phyloP scores from a whole-genome alignment of 2,113 vertebrate genomes.

The Rhinogobius similis region DNA sequence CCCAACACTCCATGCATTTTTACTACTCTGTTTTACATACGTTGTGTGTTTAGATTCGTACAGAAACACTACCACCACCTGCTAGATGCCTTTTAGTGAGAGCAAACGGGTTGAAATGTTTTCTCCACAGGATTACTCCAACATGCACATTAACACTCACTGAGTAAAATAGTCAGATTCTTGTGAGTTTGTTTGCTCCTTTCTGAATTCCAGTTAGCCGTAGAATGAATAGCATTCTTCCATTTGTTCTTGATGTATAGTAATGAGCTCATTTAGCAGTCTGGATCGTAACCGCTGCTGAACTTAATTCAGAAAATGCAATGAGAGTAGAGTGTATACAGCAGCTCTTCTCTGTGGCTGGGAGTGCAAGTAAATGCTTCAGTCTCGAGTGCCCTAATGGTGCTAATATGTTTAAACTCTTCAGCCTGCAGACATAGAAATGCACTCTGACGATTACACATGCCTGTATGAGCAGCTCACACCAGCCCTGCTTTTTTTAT shows the following conservation, averaged over 20 bases:
- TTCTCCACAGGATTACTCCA: background rate
- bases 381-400: constrained; percentile 35
- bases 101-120: background rate
- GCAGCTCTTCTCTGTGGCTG: constrained; percentile 19
- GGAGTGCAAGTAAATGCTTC: constrained; percentile 14
- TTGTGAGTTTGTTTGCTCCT: background rate
- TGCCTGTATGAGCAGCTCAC: constrained; percentile 13
- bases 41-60: background rate
- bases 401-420: constrained; percentile 29
- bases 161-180: no score
- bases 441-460: constrained; percentile 37
- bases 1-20: background rate
- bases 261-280: constrained; percentile 60
- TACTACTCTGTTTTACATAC: background rate
- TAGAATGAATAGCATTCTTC: constrained; percentile 37
- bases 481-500: background rate
- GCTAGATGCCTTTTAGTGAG: background rate
- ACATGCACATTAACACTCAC: no score
- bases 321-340: constrained; percentile 31
- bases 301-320: constrained; percentile 25
- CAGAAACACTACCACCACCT: background rate
- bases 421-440: constrained; percentile 19
- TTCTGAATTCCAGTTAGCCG: background rate
- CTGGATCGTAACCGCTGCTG: constrained; percentile 23
- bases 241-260: constrained; percentile 52